Base-by-base conservation (phyloP, 2,888 invertebrate species). In the Stenolophus ochropezus region DNA sequence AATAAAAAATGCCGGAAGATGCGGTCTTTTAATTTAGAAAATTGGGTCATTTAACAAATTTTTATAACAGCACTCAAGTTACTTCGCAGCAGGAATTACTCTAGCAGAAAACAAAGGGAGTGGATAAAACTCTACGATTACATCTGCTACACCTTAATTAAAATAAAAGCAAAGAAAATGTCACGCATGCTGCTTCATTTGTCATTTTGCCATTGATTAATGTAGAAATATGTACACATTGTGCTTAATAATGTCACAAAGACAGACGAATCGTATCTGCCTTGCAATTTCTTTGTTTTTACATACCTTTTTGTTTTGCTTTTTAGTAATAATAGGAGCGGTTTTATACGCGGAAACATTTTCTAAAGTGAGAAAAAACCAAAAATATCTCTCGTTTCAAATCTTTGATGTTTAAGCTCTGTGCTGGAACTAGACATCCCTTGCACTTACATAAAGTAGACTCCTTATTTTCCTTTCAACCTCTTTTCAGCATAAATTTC, bases 11-110 rank as follows among this genome's bases (percentile, higher is more conserved):
- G 65, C 33, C 27, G 27, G 20, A 69, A 49, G 49, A 73, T 73
- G 47, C 73, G 14, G 47, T 47, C 47, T 77, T 61, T 77, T 77
- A 77, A 77, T 77, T 77, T 77, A 77, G 77, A 65, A 77, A 77
- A 77, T 77, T 77, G 61, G 61, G 23, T 77, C 47, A 77, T 61
- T 61, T 61, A 77, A 61, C 58, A 77, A 61, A 47, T 77, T 77
- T 61, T 49, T 47, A 58, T 51, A 75, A 23, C 33, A 74, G 25
- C 20, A 21, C 74, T 25, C 21, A 23, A 25, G 42, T 51, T 51
- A 61, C 27, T 51, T 51, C 74, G 51, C 16, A 21, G 33, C n/a
- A 76, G 58, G 21, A 51, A 77, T 77, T 77, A 61, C 47, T 47
- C 14, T 65, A 77, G 16, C 61, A 11, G 49, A 25, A 77, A 65